Evolutionary conservation across 1,140 invertebrate species (phyloP).

Genomic region (Cardiocondyla obscurior): DNA sequence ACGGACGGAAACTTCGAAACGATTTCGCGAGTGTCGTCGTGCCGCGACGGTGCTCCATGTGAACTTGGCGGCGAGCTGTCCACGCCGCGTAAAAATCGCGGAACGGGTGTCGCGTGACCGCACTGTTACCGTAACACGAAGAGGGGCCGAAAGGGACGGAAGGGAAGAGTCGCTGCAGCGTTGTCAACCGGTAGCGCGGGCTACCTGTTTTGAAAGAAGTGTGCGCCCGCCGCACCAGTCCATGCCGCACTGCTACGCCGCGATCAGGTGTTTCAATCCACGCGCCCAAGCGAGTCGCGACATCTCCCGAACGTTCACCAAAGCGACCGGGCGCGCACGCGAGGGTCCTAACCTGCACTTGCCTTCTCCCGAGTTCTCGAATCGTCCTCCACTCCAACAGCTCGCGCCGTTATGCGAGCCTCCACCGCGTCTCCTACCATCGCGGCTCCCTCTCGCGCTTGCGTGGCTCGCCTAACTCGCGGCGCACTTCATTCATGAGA

Average conservation of each 20-base stretch:
- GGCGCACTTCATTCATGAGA: conserved; percentile 71
- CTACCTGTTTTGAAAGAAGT: conserved; percentile 75
- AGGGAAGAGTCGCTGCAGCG: background rate
- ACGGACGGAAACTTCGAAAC: too few species aligned
- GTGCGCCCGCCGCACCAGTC: conserved; percentile 75
- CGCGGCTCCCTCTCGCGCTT: background rate
- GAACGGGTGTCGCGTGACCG: conserved; percentile 19
- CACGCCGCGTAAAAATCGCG: conserved; percentile 15
- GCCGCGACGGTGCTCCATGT: conserved; percentile 47
- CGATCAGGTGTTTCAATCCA: conserved; percentile 76
- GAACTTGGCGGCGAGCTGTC: background rate
- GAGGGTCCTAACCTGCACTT: too few species aligned
- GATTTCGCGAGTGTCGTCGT: conserved; percentile 24
- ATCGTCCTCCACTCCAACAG: too few species aligned
- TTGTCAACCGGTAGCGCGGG: conserved; percentile 56
- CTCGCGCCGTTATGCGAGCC: background rate
- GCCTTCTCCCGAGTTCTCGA: too few species aligned
- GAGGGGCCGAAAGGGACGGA: too few species aligned
- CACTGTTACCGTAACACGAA: background rate
- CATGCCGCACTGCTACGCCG: conserved; percentile 75
- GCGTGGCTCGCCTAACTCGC: background rate
- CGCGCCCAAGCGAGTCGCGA: conserved; percentile 61
- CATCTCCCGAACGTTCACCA: conserved; percentile 70
- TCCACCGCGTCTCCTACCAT: background rate
- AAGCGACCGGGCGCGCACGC: conserved; percentile 38